Percentiles rank a stretch among this genome's conserved stretches.
These are phyloP conservation scores for Brachionus calyciflorus DNA, from an alignment of 1,140 invertebrate species.

Conservation along the genomic window DNA sequence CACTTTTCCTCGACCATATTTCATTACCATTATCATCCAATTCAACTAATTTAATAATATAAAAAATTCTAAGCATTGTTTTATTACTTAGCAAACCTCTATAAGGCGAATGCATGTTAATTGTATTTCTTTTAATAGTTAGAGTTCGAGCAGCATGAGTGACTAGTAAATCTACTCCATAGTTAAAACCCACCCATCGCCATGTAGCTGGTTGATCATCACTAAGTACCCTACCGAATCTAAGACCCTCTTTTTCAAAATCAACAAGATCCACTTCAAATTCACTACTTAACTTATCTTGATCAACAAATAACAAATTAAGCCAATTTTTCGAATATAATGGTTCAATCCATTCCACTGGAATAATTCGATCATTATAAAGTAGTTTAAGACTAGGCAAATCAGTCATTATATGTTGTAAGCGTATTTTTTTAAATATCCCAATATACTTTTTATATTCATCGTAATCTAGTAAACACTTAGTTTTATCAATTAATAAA, in stretches of 20 bases:
- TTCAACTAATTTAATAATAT: slow-evolving; percentile 2
- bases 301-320: slow-evolving; percentile 37
- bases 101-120: slow-evolving; percentile 34
- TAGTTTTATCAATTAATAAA: not conserved
- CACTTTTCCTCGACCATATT: not conserved
- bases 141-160: slow-evolving; percentile 26
- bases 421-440: slow-evolving; percentile 16
- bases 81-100: slow-evolving; percentile 26
- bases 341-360: slow-evolving; percentile 27
- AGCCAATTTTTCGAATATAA: slow-evolving; percentile 19
- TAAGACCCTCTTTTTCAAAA: not conserved
- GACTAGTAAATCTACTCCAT: slow-evolving; percentile 21
- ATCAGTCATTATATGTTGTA: slow-evolving; percentile 19
- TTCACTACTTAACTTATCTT: not conserved
- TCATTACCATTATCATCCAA: slow-evolving; percentile 13
- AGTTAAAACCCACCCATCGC: slow-evolving; percentile 44
- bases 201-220: slow-evolving; percentile 31
- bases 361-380: slow-evolving; percentile 26
- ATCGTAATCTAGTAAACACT: not conserved
- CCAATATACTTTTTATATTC: not conserved
- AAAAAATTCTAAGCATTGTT: slow-evolving; percentile 28
- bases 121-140: slow-evolving; percentile 40
- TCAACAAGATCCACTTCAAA: not conserved
- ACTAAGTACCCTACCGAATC: slow-evolving; percentile 10
- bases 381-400: slow-evolving; percentile 7